phyloP scores from a whole-genome alignment of 2,113 vertebrate genomes.

The Cyphomyrus discorhynchus region DNA sequence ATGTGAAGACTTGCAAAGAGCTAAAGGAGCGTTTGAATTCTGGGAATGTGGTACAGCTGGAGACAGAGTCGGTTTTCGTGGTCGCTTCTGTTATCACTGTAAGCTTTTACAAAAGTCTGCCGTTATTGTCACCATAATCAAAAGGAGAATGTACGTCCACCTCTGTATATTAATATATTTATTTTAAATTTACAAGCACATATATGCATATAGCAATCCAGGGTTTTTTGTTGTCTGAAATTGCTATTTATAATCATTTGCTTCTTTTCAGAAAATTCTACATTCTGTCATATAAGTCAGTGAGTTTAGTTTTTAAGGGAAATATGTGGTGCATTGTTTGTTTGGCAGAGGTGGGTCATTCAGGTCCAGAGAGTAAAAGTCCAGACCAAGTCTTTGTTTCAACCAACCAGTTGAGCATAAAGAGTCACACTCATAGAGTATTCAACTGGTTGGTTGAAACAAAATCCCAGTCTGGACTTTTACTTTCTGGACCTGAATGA shows the following conservation, averaged over 20 bases:
- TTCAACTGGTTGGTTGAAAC: too few relatives aligned
- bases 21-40: conserved; percentile 66
- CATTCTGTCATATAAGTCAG: background rate
- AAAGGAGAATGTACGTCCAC: background rate
- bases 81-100: conserved; percentile 70
- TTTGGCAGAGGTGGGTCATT: background rate
- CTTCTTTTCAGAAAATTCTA: background rate
- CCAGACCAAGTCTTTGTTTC: too few relatives aligned
- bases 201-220: background rate
- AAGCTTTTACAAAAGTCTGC: conserved; percentile 25
- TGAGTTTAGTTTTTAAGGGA: background rate
- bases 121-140: background rate
- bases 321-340: background rate
- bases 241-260: background rate
- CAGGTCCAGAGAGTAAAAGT: too few relatives aligned
- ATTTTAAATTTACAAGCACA: background rate
- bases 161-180: background rate
- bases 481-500: too few relatives aligned
- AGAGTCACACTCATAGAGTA: too few relatives aligned
- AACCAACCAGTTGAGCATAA: too few relatives aligned
- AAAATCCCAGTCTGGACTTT: too few relatives aligned
- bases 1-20: conserved; percentile 67
- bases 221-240: background rate
- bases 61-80: conserved; percentile 65
- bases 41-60: conserved; percentile 55